Conservation (phyloP, 2,888 invertebrate species). For the Polietes domitor region DNA sequence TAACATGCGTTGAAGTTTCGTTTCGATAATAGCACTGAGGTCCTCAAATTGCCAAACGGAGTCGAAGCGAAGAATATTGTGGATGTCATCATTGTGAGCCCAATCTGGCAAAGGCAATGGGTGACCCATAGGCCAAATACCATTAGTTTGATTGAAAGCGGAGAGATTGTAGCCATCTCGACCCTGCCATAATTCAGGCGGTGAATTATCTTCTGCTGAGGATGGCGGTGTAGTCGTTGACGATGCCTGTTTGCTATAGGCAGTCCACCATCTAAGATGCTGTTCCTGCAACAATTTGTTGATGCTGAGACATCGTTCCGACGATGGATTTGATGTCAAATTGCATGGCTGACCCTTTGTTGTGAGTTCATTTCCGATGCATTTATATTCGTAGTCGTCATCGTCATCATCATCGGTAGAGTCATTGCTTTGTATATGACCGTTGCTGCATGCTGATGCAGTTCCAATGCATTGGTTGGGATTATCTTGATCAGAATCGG, state of each 20-base stretch:
- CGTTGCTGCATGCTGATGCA: constrained; percentile 66
- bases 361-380: constrained; percentile 34
- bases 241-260: constrained; percentile 47
- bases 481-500: constrained; percentile 74
- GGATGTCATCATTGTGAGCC: constrained; percentile 80
- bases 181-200: constrained; percentile 74
- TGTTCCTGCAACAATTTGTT: constrained; percentile 74
- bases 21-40: constrained; percentile 89
- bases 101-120: constrained; percentile 90
- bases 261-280: constrained; percentile 70
- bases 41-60: constrained; percentile 87
- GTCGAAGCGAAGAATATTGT: constrained; percentile 78
- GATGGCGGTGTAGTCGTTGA: constrained; percentile 34
- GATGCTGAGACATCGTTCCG: constrained; percentile 78
- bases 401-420: constrained; percentile 72
- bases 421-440: constrained; percentile 72
- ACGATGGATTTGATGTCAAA: constrained; percentile 78
- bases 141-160: constrained; percentile 81
- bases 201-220: constrained; percentile 51
- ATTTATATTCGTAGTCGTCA: constrained; percentile 52
- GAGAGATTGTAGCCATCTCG: constrained; percentile 80
- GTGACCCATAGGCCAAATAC: constrained; percentile 86
- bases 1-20: constrained; percentile 89
- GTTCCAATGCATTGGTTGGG: constrained; percentile 69
- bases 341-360: constrained; percentile 58